These are phyloP conservation scores for Calliphora vicina DNA, from an alignment of 1,140 invertebrate genomes.

Conservation along the genomic window DNA sequence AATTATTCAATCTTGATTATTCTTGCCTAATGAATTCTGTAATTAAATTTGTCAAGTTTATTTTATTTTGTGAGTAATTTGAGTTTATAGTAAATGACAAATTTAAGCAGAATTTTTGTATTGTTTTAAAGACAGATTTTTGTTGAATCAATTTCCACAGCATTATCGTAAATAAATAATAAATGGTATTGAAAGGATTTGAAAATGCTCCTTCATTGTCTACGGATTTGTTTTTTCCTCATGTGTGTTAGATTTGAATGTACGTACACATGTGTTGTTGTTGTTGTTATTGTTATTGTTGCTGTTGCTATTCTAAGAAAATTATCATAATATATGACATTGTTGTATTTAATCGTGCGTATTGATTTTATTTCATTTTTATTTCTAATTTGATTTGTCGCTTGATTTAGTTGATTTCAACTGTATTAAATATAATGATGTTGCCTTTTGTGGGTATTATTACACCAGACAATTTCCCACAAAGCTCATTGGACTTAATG, in stretches of 20 bases:
- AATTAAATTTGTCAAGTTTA: no score
- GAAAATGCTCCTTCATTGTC: background rate
- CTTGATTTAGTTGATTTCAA: slow-evolving; percentile 29
- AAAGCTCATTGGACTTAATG: background rate
- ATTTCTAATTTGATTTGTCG: slow-evolving; percentile 30
- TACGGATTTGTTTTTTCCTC: background rate
- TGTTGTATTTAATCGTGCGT: slow-evolving; percentile 29
- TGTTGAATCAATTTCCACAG: no score
- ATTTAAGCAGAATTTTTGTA: no score
- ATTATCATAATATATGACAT: slow-evolving; percentile 34
- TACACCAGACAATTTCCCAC: slow-evolving; percentile 4
- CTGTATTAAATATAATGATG: slow-evolving; percentile 27
- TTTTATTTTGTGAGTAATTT: no score
- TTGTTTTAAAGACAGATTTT: no score
- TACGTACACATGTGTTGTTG: background rate
- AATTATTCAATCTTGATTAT: no score
- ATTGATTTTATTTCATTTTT: slow-evolving; percentile 31
- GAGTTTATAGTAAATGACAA: no score
- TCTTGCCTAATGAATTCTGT: no score
- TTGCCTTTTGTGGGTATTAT: slow-evolving; percentile 2
- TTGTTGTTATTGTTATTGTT: background rate
- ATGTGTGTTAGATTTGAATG: background rate
- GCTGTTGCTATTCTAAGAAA: background rate
- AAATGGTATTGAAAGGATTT: no score
- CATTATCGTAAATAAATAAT: no score